Percentiles rank a stretch among this genome's conserved stretches.
phyloP scores from a whole-genome alignment of 2,888 invertebrate genomes.

The Zelleria hepariella region DNA sequence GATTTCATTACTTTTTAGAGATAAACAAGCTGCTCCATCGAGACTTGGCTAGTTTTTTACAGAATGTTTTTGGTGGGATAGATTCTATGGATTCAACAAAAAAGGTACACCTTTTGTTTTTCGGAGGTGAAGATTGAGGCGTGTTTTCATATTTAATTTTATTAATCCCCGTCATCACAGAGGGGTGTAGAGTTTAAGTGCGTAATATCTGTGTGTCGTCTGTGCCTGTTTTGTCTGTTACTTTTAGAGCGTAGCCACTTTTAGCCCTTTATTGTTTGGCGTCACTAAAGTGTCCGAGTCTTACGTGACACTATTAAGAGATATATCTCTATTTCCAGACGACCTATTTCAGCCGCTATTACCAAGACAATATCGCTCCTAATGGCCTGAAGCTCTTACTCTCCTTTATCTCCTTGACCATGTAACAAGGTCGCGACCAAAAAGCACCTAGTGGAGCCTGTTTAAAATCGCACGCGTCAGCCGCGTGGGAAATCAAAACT shows the following conservation, averaged over 20 bases:
- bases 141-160: too few relatives aligned
- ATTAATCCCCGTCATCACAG: too few relatives aligned
- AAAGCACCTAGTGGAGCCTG: constrained; percentile 1
- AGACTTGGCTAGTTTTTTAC: too few relatives aligned
- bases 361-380: neutral
- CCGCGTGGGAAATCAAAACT: constrained; percentile 42
- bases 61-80: too few relatives aligned
- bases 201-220: neutral
- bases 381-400: neutral
- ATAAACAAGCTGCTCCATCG: too few relatives aligned
- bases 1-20: too few relatives aligned
- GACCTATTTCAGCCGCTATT: neutral
- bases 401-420: neutral
- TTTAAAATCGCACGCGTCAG: constrained; percentile 11
- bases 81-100: too few relatives aligned
- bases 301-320: neutral
- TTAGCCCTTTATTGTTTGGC: neutral
- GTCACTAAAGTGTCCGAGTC: neutral
- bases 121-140: too few relatives aligned
- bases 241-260: neutral
- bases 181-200: too few relatives aligned
- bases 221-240: neutral
- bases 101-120: too few relatives aligned
- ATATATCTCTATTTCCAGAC: neutral
- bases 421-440: neutral